Conservation (phyloP, 2,888 invertebrate species). For the Sepiola atlantica region DNA sequence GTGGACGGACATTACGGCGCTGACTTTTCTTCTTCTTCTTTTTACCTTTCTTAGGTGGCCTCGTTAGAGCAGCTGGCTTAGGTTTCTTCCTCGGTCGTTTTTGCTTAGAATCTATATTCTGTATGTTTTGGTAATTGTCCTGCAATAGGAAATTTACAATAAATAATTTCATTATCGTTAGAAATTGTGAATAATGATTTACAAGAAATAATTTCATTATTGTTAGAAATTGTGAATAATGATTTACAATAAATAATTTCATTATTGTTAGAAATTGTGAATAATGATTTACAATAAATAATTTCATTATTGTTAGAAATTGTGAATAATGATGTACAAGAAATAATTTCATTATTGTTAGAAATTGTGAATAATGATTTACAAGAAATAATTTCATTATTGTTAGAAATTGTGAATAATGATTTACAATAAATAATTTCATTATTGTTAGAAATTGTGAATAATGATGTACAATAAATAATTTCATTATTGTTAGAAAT, state of each 20-base stretch:
- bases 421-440: background rate
- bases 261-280: background rate
- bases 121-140: conserved; percentile 88
- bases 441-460: background rate
- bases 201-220: background rate
- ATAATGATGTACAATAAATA: conserved; percentile 33
- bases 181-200: too few species aligned
- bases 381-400: background rate
- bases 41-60: conserved; percentile 77
- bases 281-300: conserved; percentile 8
- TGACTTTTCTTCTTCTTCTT: conserved; percentile 80
- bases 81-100: conserved; percentile 79
- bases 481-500: background rate
- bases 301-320: background rate
- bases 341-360: background rate
- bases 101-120: conserved; percentile 83
- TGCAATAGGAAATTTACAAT: conserved; percentile 64
- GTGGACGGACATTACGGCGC: conserved; percentile 75
- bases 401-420: too few species aligned
- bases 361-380: too few species aligned
- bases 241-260: background rate
- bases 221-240: too few species aligned
- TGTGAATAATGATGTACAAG: too few species aligned
- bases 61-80: conserved; percentile 74
- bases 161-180: background rate